phyloP scores from a whole-genome alignment of 2,888 invertebrate genomes.

The Drosophila quinaria region DNA sequence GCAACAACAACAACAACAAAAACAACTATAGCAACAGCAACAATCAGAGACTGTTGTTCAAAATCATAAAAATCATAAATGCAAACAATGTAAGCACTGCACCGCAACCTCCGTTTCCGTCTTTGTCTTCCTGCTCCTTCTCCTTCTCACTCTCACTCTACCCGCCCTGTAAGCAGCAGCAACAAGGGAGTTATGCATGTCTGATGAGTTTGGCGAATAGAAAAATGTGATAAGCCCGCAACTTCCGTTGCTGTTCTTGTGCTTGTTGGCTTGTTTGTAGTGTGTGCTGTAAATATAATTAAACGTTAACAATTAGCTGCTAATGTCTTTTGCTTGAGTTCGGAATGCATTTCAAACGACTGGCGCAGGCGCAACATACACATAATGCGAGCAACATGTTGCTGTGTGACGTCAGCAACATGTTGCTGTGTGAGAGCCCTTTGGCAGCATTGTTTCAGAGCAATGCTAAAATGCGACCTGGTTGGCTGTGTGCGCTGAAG shows the following conservation, averaged over 20 bases:
- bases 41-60: slow-evolving; percentile 44
- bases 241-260: slow-evolving; percentile 37
- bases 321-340: neutral
- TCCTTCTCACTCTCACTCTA: neutral
- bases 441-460: slow-evolving; percentile 40
- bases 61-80: slow-evolving; percentile 70
- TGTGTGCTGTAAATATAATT: slow-evolving; percentile 14
- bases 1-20: slow-evolving; percentile 32
- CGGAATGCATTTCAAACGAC: slow-evolving; percentile 23
- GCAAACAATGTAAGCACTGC: slow-evolving; percentile 62
- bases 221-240: slow-evolving; percentile 42
- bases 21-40: slow-evolving; percentile 19
- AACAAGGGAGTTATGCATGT: slow-evolving; percentile 69
- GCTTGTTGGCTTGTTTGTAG: neutral
- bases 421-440: slow-evolving; percentile 21
- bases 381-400: slow-evolving; percentile 42
- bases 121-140: neutral
- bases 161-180: slow-evolving; percentile 5
- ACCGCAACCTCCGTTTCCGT: slow-evolving; percentile 3
- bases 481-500: slow-evolving; percentile 61
- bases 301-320: slow-evolving; percentile 10
- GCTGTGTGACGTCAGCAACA: slow-evolving; percentile 12
- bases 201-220: slow-evolving; percentile 64
- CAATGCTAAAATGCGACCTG: slow-evolving; percentile 41
- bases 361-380: slow-evolving; percentile 62